These are phyloP conservation scores for Monarcha castaneiventris DNA, from an alignment of 2,113 vertebrate genomes.

Conservation along the genomic window DNA sequence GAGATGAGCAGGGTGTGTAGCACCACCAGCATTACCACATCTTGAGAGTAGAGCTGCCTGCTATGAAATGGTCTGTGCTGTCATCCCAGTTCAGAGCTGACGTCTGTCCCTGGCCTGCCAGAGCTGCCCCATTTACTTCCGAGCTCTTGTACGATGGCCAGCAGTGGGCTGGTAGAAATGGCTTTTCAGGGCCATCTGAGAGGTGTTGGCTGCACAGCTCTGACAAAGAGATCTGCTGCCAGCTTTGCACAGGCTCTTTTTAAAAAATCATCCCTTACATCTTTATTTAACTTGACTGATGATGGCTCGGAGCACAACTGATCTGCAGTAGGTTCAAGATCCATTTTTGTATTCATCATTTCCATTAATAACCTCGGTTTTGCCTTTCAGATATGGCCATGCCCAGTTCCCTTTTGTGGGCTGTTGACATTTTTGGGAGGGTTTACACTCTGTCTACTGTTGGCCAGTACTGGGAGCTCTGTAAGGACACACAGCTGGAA, in stretches of 20 bases:
- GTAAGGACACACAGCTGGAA: conserved; percentile 84
- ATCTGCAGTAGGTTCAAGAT: not conserved
- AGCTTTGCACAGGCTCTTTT: not conserved
- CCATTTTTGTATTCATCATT: not conserved
- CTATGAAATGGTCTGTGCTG: not conserved
- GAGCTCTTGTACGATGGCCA: not conserved
- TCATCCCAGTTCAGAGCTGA: not conserved
- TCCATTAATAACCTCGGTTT: not conserved
- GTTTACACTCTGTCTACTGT: conserved; percentile 89
- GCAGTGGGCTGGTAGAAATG: not conserved
- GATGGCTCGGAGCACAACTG: not conserved
- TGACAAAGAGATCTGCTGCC: not conserved
- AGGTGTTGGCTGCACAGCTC: not conserved
- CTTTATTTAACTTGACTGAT: not conserved
- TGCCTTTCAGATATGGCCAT: conserved; percentile 70
- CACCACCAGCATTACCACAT: not conserved
- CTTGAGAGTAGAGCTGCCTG: not conserved
- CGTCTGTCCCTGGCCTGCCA: not conserved
- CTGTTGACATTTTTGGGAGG: conserved; percentile 89
- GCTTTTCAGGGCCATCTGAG: not conserved
- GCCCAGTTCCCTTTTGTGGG: conserved; percentile 88
- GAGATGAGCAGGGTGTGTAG: not conserved
- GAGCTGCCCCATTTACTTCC: not conserved
- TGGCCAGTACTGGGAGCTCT: conserved; percentile 92
- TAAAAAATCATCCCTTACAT: not conserved